Evolutionary conservation across 2,888 invertebrate species (phyloP).

Genomic region (Aethes cnicana): DNA sequence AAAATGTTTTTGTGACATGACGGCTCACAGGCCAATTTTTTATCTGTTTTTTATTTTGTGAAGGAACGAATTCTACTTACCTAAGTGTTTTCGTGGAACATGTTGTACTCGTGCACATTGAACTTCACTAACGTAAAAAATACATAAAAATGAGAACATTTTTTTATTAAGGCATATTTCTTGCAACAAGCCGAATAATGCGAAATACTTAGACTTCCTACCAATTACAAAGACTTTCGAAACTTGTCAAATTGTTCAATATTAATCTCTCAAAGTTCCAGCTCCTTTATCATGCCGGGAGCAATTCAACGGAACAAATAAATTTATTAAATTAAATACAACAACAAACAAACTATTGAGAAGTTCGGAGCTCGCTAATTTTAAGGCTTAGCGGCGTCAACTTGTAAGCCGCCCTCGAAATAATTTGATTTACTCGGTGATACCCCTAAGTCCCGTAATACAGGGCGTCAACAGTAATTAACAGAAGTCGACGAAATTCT

Average conservation of each 20-base stretch:
- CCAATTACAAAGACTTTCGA: constrained; percentile 31
- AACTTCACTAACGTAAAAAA: too few species aligned
- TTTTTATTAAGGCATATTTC: too few species aligned
- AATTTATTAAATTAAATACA: constrained; percentile 30
- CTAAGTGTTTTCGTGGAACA: too few species aligned
- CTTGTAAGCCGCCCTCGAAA: constrained; percentile 14
- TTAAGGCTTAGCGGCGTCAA: constrained; percentile 5
- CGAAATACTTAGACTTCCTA: too few species aligned
- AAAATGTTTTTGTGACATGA: too few species aligned
- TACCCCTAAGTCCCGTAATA: constrained; percentile 20
- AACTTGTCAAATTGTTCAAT: constrained; percentile 44
- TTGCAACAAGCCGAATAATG: too few species aligned
- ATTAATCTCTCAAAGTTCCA: constrained; percentile 41
- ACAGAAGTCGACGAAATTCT: constrained; percentile 9
- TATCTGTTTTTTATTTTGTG: too few species aligned
- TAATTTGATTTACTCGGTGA: constrained; percentile 26
- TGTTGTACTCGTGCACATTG: too few species aligned
- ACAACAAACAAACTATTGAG: constrained; percentile 30
- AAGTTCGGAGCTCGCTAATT: constrained; percentile 9
- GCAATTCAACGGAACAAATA: constrained; percentile 33
- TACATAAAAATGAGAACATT: too few species aligned
- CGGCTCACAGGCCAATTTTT: too few species aligned
- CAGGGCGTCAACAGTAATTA: constrained; percentile 25
- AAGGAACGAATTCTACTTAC: too few species aligned
- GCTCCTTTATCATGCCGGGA: constrained; percentile 38